These are phyloP conservation scores for Protosalanx chinensis DNA, from an alignment of 2,797 vertebrate species.

Conservation along the genomic window DNA sequence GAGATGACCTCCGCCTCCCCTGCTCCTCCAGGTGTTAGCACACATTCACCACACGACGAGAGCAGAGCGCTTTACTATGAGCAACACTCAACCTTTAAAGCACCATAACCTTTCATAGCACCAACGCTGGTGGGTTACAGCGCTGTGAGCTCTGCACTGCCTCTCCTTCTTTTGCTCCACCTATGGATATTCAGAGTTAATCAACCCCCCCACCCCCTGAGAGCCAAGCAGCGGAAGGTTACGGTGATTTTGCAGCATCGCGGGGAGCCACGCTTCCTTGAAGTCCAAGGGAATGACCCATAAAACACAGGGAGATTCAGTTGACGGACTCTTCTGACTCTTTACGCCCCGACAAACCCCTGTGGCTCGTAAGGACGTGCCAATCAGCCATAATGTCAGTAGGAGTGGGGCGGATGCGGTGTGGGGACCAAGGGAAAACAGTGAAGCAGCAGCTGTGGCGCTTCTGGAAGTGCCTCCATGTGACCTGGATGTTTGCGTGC, in stretches of 20 bases:
- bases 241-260: background rate
- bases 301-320: background rate
- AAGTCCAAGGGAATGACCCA: background rate
- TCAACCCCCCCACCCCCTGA: background rate
- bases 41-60: too few species aligned
- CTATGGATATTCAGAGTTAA: background rate
- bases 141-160: background rate
- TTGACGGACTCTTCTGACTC: background rate
- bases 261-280: background rate
- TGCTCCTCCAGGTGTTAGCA: too few species aligned
- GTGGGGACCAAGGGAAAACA: too few species aligned
- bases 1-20: too few species aligned
- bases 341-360: background rate
- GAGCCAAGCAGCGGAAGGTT: background rate
- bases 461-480: too few species aligned
- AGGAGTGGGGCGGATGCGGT: background rate
- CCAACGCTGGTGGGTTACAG: too few species aligned
- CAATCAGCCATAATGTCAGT: background rate
- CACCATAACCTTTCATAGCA: background rate
- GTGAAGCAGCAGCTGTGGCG: too few species aligned
- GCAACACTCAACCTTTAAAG: background rate
- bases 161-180: background rate
- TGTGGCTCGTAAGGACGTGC: background rate
- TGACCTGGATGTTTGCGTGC: too few species aligned
- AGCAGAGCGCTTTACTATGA: too few species aligned